Evolutionary conservation across 2,113 vertebrate genomes (phyloP), one percentile per base, ranked within the genome.

Genomic region (Sclerurus mexicanus): DNA sequence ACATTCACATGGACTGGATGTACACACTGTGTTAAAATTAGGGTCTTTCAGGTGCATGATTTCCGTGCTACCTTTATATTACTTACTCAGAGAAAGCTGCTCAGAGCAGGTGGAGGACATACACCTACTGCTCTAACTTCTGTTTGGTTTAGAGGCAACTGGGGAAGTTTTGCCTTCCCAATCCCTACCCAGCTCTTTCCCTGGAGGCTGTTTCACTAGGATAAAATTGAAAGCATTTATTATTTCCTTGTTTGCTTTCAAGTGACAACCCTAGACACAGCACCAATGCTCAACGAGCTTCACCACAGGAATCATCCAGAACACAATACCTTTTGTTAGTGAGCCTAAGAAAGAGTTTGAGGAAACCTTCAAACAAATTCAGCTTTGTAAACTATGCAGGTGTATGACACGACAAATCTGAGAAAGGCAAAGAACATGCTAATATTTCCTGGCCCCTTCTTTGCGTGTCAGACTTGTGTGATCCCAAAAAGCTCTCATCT

Each of bases 381-480:
- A 66, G 9, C 66, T 69, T 69, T 59, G 58, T 79, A 58, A 93
- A 50, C 27, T 73, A 74, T 49, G 71, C 69, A 92, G 37, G 40
- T 39, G 20, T 50, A 22, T 0, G 24, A 71, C 59, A 42, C 0
- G 17, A 40, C 64, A 64, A 52, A 35, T 25, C 49, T 50, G 44
- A 83, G 62, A 68, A 82, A 69, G 40, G 42, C 37, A 50, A 83
- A 40, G 55, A 33, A 93, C 73, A 30, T 8, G 9, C 19, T 20
- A 6, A 4, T 28, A 55, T 50, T 58, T 87, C 53, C 69, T 22
- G 25, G 22, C 47, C 47, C 50, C 35, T 59, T 81, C 58, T 82
- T 71, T 52, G 39, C 42, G 23, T 0, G 14, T 53, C 24, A 75
- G 6, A 19, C 21, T 52, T 2, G 0, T 0, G 1, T 7, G 23